Evolutionary conservation across 1,140 invertebrate species (phyloP), one percentile per base, ranked within the genome.

Genomic region (Pentalonia nigronervosa): DNA sequence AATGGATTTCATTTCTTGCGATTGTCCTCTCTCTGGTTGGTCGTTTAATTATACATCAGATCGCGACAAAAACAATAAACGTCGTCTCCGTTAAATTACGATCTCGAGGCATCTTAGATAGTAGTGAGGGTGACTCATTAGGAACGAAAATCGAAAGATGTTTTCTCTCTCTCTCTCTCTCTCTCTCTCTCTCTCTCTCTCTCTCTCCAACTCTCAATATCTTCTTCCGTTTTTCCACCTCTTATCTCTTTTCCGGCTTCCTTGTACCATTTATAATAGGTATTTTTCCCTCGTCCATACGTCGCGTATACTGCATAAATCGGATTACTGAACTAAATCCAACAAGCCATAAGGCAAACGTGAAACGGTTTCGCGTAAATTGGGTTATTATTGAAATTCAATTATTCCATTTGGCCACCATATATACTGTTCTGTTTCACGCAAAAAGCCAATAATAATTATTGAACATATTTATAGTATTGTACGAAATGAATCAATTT

Each of bases 1-100:
- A 92, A 92, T 92, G 67, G 45, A 92, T 92, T 92, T 92, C 90
- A 50, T 50, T 90, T 90, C 89, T 90, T 83, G 90, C 41, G 41
- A 91, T 91, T 76, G 90, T 92, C 48, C 47, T 92, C 67, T 83
- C 47, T 56, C 50, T 89, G 48, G 88, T 23, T 56, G 50, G 48
- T 89, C 34, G 88, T 89, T 89, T 89, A 89, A 89, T 89, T 89
- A 89, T 89, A 89, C 88, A 89, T 89, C 88, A 89, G 88, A 89
- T 56, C 88, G 34, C 88, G 88, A 89, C 88, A 89, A 89, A 89
- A 89, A 89, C 88, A 89, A 89, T 89, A 89, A 89, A 89, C 88
- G 88, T 89, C 50, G n/a, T 89, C 88, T 56, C 4, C 23, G n/a
- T 41, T 89, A 34, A 89, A 36, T 89, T 89, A 89, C 88, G 50